A percentile compares a stretch with the other conserved stretches of the same genome.
phyloP scores from a whole-genome alignment of 2,113 vertebrate genomes.

The Trematocara variabile region DNA sequence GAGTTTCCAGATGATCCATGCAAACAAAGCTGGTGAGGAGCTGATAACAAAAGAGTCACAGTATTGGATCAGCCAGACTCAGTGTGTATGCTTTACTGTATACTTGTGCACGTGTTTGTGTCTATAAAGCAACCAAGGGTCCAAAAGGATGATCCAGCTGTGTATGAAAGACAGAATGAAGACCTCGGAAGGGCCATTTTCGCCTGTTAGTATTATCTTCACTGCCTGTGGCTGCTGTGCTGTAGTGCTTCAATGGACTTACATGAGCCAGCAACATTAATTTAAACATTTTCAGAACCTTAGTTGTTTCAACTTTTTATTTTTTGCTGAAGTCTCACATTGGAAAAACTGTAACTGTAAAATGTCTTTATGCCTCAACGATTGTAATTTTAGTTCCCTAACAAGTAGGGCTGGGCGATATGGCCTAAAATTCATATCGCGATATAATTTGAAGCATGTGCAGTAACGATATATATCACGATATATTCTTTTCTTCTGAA shows the following conservation, averaged over 20 bases:
- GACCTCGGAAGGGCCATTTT: slow-evolving; percentile 31
- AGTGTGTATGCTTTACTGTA: slow-evolving; percentile 12
- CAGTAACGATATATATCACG: too few species aligned
- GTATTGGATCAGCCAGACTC: slow-evolving; percentile 36
- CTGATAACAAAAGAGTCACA: slow-evolving; percentile 60
- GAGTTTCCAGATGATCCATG: slow-evolving; percentile 56
- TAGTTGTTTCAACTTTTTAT: background rate
- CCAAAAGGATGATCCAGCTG: slow-evolving; percentile 64
- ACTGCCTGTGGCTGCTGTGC: background rate
- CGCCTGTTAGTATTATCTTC: slow-evolving; percentile 23
- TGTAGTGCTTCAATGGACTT: slow-evolving; percentile 4
- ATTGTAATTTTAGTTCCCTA: slow-evolving; percentile 46
- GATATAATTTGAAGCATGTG: too few species aligned
- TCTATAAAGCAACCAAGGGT: slow-evolving; percentile 17
- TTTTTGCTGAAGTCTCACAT: slow-evolving; percentile 35
- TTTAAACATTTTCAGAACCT: background rate
- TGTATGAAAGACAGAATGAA: slow-evolving; percentile 42
- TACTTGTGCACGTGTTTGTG: slow-evolving; percentile 9
- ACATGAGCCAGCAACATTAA: slow-evolving; percentile 2
- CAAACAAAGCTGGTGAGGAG: slow-evolving; percentile 59
- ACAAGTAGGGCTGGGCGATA: slow-evolving; percentile 22
- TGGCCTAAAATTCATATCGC: too few species aligned
- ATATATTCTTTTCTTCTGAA: too few species aligned
- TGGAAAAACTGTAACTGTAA: slow-evolving; percentile 38
- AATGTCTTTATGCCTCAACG: slow-evolving; percentile 37